Evolutionary conservation across 2,797 vertebrate genomes (phyloP), one percentile per base, ranked within the genome.

Genomic region (Pogoniulus pusillus): DNA sequence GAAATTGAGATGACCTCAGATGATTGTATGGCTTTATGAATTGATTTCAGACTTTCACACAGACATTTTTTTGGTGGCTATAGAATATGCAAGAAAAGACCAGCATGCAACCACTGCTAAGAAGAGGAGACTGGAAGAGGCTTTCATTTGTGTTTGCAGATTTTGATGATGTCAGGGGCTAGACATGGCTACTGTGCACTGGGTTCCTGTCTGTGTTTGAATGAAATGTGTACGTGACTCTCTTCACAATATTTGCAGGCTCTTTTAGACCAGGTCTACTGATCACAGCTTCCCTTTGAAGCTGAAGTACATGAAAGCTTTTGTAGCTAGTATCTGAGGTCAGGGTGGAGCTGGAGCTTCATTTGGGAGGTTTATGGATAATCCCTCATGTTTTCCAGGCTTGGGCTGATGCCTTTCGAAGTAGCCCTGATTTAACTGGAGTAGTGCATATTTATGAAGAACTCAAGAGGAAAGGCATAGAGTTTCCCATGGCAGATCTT

Each of bases 381-480:
- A 87, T 85, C 77, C 75, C 71, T 75, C 0, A 0, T 94, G 60
- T 95, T 85, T 96, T 90, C 62, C 96, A 99, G 99, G 99, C 99
- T 2, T 99, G 99, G 99, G 99, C 99, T 5, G 99, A 99, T 78
- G 99, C 99, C 14, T 99, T 99, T 96, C 98, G 99, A 93, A 99
- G 99, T 96, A 99, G 98, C 87, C 99, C 99, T 5, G 99, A 99
- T 96, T 98, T 99, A 91, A 99, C 99, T 1, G 99, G 99, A 7
- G 99, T 99, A 12, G 99, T 99, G 83, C 99, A 99, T 76, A 98
- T 99, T 93, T 99, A 99, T 5, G 99, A 99, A 96, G 99, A 99
- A 68, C 98, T 99, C 84, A 99, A 99, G 96, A 98, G 99, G 96
- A 99, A 99, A 97, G 99, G 99, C 89, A 97, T 99, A 4, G 99